Conservation (phyloP, 2,888 invertebrate genomes). For the Crocallis elinguaria region DNA sequence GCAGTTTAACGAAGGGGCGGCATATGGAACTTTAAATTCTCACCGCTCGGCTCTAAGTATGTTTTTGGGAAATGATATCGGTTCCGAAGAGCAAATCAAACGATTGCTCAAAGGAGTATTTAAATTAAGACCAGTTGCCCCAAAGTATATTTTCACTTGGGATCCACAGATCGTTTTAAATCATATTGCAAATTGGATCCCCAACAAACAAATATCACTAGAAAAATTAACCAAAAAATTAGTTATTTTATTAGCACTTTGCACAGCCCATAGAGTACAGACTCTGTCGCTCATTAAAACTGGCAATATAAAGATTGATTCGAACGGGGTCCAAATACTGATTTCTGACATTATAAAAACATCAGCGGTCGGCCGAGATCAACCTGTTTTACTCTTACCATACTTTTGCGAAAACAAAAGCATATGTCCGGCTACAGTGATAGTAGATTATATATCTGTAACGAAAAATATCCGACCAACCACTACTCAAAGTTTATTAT, state of each 20-base stretch:
- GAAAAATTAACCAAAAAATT: conserved; percentile 17
- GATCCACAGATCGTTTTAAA: conserved; percentile 16
- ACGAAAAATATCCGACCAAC: background rate
- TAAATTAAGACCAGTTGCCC: background rate
- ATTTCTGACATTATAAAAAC: conserved; percentile 25
- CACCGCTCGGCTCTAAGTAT: conserved; percentile 2
- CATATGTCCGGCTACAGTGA: background rate
- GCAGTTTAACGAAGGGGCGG: no score
- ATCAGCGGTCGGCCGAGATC: conserved; percentile 11
- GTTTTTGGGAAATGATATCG: background rate
- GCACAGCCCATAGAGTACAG: conserved; percentile 15
- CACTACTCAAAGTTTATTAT: background rate
- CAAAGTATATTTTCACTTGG: conserved; percentile 15
- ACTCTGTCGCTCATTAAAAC: conserved; percentile 11
- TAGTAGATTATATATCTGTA: background rate
- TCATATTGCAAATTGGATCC: background rate
- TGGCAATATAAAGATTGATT: background rate
- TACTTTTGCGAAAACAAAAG: conserved; percentile 18
- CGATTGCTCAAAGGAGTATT: conserved; percentile 9
- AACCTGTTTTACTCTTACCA: conserved; percentile 8
- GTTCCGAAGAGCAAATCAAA: conserved; percentile 6
- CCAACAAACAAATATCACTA: background rate
- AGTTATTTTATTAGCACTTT: conserved; percentile 8
- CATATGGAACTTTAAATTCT: no score
- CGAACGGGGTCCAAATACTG: conserved; percentile 5